Evolutionary conservation across 2,888 invertebrate genomes (phyloP).

Genomic region (Bellardia bayeri): DNA sequence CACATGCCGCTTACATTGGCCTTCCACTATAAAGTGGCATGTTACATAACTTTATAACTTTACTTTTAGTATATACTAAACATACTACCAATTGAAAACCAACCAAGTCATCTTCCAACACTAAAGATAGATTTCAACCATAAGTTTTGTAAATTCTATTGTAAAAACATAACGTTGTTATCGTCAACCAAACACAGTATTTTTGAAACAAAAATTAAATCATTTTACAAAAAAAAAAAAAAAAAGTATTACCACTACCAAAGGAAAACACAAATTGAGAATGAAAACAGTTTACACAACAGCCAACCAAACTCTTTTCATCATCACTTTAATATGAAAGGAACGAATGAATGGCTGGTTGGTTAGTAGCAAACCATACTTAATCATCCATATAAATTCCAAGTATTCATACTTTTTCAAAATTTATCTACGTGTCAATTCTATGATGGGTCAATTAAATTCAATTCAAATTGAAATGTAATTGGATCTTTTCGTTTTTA

Average conservation of each 20-base stretch:
- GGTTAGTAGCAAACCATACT: constrained; percentile 27
- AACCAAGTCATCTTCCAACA: constrained; percentile 4
- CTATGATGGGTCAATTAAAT: constrained; percentile 82
- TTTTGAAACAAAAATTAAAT: constrained; percentile 26
- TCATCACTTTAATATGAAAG: constrained; percentile 1
- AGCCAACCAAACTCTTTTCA: constrained; percentile 7
- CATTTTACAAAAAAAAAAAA: not conserved
- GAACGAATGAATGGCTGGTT: not conserved
- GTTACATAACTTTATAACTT: constrained; percentile 46
- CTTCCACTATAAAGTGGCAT: constrained; percentile 64
- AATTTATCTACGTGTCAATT: constrained; percentile 76
- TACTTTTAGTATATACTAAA: not conserved
- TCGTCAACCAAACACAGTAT: constrained; percentile 48
- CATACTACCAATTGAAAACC: too few relatives aligned
- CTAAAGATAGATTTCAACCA: not conserved
- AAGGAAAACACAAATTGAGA: constrained; percentile 33
- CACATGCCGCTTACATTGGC: too few relatives aligned
- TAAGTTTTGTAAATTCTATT: constrained; percentile 28
- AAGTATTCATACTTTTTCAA: constrained; percentile 65
- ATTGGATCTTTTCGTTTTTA: constrained; percentile 78
- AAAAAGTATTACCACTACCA: constrained; percentile 5
- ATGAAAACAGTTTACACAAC: constrained; percentile 18
- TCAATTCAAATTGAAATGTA: constrained; percentile 79
- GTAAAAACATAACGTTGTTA: constrained; percentile 40
- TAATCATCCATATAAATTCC: constrained; percentile 59